Evolutionary conservation across 2,113 vertebrate genomes (phyloP).

Genomic region (Ictalurus furcatus): DNA sequence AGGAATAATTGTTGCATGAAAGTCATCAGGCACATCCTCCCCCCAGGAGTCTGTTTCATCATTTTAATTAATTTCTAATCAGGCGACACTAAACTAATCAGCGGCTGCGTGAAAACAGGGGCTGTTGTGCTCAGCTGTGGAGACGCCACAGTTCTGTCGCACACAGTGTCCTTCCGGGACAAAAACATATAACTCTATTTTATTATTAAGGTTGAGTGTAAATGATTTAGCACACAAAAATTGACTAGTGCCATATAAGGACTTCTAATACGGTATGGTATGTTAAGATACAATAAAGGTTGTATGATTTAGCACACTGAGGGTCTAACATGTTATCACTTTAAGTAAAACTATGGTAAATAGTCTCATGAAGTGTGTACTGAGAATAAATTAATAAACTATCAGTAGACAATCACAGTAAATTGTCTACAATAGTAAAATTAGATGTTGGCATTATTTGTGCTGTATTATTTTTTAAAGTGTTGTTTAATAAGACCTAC

Average conservation of each 20-base stretch:
- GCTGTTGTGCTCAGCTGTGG: constrained; percentile 68
- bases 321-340: neutral
- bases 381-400: neutral
- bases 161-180: constrained; percentile 50
- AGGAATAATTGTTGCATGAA: constrained; percentile 56
- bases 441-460: neutral
- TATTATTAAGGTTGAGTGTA: neutral
- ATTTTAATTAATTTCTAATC: constrained; percentile 85
- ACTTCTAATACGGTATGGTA: neutral
- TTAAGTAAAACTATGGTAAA: neutral
- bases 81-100: constrained; percentile 82
- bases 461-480: neutral
- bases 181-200: constrained; percentile 28
- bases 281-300: neutral
- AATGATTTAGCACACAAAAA: constrained; percentile 1
- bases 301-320: neutral
- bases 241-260: neutral
- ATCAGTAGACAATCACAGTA: neutral
- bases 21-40: constrained; percentile 56
- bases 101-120: constrained; percentile 75
- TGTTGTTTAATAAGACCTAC: neutral
- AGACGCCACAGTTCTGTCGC: constrained; percentile 58
- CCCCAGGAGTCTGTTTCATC: constrained; percentile 78
- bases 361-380: neutral
- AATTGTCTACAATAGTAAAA: neutral